phyloP scores from a whole-genome alignment of 2,113 vertebrate genomes.

The Ariopsis seemanni region DNA sequence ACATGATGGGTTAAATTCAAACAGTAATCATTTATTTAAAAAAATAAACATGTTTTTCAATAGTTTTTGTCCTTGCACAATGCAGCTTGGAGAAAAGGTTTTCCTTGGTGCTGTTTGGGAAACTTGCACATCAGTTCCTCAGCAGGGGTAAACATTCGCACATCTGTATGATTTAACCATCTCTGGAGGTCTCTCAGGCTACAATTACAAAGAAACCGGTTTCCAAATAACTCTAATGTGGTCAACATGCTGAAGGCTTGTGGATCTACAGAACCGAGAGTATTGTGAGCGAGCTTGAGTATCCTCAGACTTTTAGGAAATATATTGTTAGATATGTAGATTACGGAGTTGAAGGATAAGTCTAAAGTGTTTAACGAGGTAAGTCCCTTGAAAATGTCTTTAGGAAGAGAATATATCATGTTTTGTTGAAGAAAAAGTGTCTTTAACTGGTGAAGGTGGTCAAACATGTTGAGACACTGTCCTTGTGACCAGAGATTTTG shows the following conservation, averaged over 20 bases:
- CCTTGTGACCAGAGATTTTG: conserved; percentile 75
- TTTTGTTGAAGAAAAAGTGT: conserved; percentile 76
- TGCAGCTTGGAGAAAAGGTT: conserved; percentile 56
- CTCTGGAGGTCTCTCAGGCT: conserved; percentile 69
- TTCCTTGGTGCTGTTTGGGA: conserved; percentile 62
- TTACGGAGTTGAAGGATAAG: conserved; percentile 79
- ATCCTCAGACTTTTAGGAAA: conserved; percentile 75
- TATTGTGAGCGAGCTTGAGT: conserved; percentile 78
- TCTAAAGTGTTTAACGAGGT: conserved; percentile 72
- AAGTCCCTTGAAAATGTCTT: conserved; percentile 76
- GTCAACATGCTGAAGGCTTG: conserved; percentile 68
- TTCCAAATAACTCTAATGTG: conserved; percentile 71
- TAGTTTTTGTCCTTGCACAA: conserved; percentile 66
- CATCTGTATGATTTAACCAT: conserved; percentile 79
- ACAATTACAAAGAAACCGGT: conserved; percentile 82
- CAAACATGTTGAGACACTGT: conserved; percentile 80
- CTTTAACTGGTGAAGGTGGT: conserved; percentile 68
- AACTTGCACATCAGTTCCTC: conserved; percentile 70
- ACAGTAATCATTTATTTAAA: not conserved
- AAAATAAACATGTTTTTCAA: not conserved
- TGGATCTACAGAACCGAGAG: conserved; percentile 79
- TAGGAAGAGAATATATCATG: conserved; percentile 75
- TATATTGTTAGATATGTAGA: conserved; percentile 62
- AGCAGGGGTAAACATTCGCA: conserved; percentile 60
- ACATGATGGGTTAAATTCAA: not conserved